Evolutionary conservation across 2,113 vertebrate species (phyloP), one percentile per base, ranked within the genome.

Genomic region (Thryonomys swinderianus): DNA sequence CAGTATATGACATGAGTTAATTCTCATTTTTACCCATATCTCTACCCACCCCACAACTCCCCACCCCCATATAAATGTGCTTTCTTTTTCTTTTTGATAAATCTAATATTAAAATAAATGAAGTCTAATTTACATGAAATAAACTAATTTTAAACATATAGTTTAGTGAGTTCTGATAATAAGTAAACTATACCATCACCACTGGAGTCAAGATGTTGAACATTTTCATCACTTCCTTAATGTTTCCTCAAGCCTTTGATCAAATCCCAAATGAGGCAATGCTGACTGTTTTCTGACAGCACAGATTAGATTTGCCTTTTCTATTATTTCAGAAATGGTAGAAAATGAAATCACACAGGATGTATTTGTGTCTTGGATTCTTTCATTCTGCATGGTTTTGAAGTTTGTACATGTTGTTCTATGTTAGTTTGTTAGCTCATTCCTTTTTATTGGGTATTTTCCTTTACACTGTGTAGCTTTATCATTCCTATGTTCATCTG

Each of bases 61-160:
- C n/a, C n/a, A n/a, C n/a, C n/a, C n/a, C n/a, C n/a, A n/a, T n/a
- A n/a, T n/a, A n/a, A n/a, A n/a, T n/a, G n/a, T n/a, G n/a, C n/a
- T n/a, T n/a, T n/a, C n/a, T n/a, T n/a, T n/a, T n/a, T n/a, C n/a
- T n/a, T n/a, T n/a, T n/a, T n/a, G 25, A 32, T 71, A 80, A 61
- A 57, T 87, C 7, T 69, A 86, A 86, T 67, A 90, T 90, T 59
- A 30, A 84, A 90, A 48, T 32, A 30, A 84, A 32, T 37, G 37
- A 79, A 85, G 16, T 90, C 71, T 85, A 62, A 71, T 79, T 71
- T 79, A 85, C 18, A 62, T 85, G 51, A 74, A 78, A 79, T 85
- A 34, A 34, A 84, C 30, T 71, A 34, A 88, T 59, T 92, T 53
- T 55, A 88, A 93, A 53, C 40, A n/a, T 57, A 62, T 16, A 57